A percentile compares a stretch with the other conserved stretches of the same genome.
These are phyloP conservation scores for Mesorhabditis belari DNA, from an alignment of 2,888 invertebrate species.

Conservation along the genomic window DNA sequence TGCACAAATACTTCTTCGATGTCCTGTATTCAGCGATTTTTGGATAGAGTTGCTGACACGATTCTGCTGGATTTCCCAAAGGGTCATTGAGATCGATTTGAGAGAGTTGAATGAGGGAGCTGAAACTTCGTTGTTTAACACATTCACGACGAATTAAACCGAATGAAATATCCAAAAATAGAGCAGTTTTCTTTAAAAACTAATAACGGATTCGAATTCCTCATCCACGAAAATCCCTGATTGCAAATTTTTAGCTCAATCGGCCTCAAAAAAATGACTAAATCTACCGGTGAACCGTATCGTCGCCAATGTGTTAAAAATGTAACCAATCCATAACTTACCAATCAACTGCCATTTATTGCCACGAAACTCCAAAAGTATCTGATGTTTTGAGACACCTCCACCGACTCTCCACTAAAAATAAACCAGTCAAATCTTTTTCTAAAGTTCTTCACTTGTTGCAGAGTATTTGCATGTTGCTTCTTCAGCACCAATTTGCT, in stretches of 20 bases:
- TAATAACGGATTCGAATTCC: no score
- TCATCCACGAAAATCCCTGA: no score
- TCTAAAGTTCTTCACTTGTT: no score
- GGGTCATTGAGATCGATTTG: constrained; percentile 57
- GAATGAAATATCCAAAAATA: no score
- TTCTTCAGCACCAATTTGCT: constrained; percentile 61
- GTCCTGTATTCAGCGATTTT: constrained; percentile 27
- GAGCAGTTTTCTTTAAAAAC: no score
- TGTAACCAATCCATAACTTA: no score
- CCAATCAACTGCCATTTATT: constrained; percentile 60
- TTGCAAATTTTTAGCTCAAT: no score
- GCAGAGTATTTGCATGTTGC: constrained; percentile 58
- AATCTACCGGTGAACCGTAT: no score
- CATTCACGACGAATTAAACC: no score
- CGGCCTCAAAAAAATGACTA: no score
- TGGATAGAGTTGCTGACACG: constrained; percentile 34
- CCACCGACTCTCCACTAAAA: constrained; percentile 65
- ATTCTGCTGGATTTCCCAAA: constrained; percentile 65
- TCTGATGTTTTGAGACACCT: constrained; percentile 62
- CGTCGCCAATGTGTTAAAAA: no score
- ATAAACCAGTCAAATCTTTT: no score
- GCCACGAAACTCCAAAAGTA: constrained; percentile 63
- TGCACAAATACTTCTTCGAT: not conserved
- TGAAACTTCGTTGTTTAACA: constrained; percentile 51
- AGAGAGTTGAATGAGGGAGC: constrained; percentile 61